Conservation (phyloP, 2,797 vertebrate genomes). For the Menidia menidia region DNA sequence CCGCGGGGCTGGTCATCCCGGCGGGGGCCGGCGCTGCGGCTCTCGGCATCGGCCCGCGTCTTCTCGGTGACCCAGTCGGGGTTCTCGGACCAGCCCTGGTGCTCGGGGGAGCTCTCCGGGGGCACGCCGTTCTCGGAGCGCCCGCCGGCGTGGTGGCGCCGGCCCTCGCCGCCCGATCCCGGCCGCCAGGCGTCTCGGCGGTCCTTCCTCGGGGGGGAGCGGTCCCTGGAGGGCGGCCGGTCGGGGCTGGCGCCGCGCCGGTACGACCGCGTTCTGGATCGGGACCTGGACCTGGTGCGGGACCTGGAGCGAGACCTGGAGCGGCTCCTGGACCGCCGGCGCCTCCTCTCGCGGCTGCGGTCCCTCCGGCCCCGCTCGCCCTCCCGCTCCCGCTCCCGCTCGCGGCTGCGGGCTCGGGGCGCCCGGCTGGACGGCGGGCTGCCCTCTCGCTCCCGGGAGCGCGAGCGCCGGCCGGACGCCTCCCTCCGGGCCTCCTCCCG, state of each 20-base stretch:
- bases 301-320: constrained; percentile 82
- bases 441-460: constrained; percentile 71
- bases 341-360: constrained; percentile 81
- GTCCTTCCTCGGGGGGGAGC: constrained; percentile 90
- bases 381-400: constrained; percentile 74
- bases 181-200: constrained; percentile 86
- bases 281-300: constrained; percentile 79
- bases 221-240: constrained; percentile 74
- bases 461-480: constrained; percentile 81
- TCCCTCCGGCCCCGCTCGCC: constrained; percentile 81
- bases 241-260: constrained; percentile 69
- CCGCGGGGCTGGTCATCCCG: constrained; percentile 70
- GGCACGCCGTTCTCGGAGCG: constrained; percentile 74
- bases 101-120: constrained; percentile 82
- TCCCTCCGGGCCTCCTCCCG: too few relatives aligned
- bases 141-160: constrained; percentile 83
- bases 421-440: constrained; percentile 78
- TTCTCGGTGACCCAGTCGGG: constrained; percentile 93
- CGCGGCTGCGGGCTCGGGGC: constrained; percentile 86
- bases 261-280: constrained; percentile 84
- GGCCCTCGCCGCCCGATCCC: constrained; percentile 80
- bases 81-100: constrained; percentile 83
- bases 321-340: constrained; percentile 86
- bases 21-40: constrained; percentile 62
- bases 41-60: constrained; percentile 79